phyloP scores from a whole-genome alignment of 30 jellyfish, hydroid and myxozoan genomes.

The Aurelia sp. region DNA sequence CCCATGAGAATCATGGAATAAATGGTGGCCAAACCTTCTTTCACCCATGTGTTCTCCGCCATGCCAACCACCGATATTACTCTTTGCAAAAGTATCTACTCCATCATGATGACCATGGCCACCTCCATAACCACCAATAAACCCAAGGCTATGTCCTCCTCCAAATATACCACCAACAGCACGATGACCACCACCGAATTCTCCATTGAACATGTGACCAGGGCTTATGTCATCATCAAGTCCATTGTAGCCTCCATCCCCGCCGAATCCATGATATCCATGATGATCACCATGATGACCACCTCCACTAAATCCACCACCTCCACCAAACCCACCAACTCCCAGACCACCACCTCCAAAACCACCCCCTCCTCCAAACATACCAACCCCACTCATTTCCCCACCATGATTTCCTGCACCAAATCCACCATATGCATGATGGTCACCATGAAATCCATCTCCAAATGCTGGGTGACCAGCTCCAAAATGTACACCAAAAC shows the following conservation, averaged over 20 bases:
- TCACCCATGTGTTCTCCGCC: slow-evolving; percentile 48
- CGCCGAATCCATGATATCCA: slow-evolving; percentile 44
- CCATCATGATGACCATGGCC: slow-evolving; percentile 63
- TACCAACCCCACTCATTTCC: background rate
- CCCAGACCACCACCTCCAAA: slow-evolving; percentile 27
- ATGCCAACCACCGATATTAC: slow-evolving; percentile 57
- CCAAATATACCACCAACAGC: slow-evolving; percentile 74
- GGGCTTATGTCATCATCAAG: slow-evolving; percentile 28
- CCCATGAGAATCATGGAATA: slow-evolving; percentile 51
- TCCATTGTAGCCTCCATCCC: slow-evolving; percentile 58
- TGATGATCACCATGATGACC: slow-evolving; percentile 17
- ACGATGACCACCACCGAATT: slow-evolving; percentile 74
- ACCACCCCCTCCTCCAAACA: slow-evolving; percentile 33
- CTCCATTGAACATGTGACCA: slow-evolving; percentile 31
- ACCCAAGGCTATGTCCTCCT: slow-evolving; percentile 68
- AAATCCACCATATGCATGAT: slow-evolving; percentile 6
- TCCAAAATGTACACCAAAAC: slow-evolving; percentile 44
- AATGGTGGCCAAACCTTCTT: slow-evolving; percentile 60
- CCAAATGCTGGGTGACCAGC: slow-evolving; percentile 55
- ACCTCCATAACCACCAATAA: slow-evolving; percentile 54
- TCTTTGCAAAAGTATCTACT: slow-evolving; percentile 25
- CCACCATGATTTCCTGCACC: no score
- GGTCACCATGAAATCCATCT: slow-evolving; percentile 47
- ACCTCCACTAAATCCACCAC: slow-evolving; percentile 13
- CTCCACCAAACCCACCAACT: slow-evolving; percentile 27